Evolutionary conservation across 2,797 vertebrate species (phyloP).

Genomic region (Lemur catta): DNA sequence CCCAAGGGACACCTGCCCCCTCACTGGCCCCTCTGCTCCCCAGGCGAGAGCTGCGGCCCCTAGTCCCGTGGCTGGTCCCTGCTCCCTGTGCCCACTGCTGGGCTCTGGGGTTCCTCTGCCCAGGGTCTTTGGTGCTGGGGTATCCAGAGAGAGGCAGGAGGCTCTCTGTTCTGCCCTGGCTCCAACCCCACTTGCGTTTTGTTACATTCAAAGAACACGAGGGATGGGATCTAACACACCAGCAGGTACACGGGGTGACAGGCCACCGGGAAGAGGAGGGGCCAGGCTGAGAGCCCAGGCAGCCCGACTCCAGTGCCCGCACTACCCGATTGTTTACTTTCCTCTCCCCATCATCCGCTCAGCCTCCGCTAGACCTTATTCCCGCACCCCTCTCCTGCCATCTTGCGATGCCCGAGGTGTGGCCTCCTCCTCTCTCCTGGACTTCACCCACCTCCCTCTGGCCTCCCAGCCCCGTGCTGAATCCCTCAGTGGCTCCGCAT

Average conservation of each 20-base stretch:
- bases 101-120: neutral
- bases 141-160: neutral
- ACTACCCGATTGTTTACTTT: neutral
- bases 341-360: neutral
- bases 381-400: neutral
- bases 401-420: neutral
- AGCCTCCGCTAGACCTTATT: neutral
- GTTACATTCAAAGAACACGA: neutral
- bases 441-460: no score
- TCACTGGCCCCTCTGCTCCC: neutral
- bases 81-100: rapidly evolving
- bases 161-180: neutral
- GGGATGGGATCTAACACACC: neutral
- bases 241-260: rapidly evolving
- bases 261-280: neutral
- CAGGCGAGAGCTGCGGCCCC: neutral
- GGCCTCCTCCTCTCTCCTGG: neutral
- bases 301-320: rapidly evolving
- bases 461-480: neutral
- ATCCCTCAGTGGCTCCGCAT: neutral
- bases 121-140: neutral
- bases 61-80: rapidly evolving
- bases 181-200: neutral
- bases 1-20: neutral
- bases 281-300: neutral